Evolutionary conservation across 2,113 vertebrate species (phyloP).

Genomic region (Zosterops japonicus): DNA sequence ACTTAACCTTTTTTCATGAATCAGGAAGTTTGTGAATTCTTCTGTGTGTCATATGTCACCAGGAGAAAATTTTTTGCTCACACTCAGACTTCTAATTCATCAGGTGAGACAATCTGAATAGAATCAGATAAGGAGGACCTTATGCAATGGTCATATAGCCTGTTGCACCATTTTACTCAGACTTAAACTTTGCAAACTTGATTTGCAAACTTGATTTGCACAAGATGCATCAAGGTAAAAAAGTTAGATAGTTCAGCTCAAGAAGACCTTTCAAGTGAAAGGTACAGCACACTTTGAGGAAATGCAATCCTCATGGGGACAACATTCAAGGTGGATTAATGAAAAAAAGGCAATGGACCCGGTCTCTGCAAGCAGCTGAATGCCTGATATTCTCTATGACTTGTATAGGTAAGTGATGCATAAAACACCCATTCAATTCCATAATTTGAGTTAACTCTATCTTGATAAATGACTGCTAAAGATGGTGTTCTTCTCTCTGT

Average conservation of each 20-base stretch:
- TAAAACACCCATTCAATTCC: not conserved
- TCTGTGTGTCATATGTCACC: not conserved
- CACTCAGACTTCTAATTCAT: not conserved
- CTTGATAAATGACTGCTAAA: constrained; percentile 31
- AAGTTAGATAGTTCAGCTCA: not conserved
- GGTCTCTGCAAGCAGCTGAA: not conserved
- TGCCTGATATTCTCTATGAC: not conserved
- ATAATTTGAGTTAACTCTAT: constrained; percentile 6
- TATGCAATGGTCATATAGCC: not conserved
- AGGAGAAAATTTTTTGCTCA: not conserved
- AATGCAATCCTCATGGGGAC: not conserved
- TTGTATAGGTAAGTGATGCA: not conserved
- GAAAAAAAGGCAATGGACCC: not conserved
- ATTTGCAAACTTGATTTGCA: not conserved
- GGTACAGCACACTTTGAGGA: not conserved
- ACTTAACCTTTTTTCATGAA: constrained; percentile 5
- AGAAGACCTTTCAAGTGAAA: not conserved
- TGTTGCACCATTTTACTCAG: not conserved
- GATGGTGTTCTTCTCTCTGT: not conserved
- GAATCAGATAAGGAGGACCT: not conserved
- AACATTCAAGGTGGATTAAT: not conserved
- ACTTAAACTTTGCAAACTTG: not conserved
- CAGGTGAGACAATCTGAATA: not conserved
- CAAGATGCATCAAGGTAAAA: not conserved
- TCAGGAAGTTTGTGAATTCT: constrained; percentile 21